phyloP scores from a whole-genome alignment of 2,797 vertebrate genomes.

The Potorous gilbertii region DNA sequence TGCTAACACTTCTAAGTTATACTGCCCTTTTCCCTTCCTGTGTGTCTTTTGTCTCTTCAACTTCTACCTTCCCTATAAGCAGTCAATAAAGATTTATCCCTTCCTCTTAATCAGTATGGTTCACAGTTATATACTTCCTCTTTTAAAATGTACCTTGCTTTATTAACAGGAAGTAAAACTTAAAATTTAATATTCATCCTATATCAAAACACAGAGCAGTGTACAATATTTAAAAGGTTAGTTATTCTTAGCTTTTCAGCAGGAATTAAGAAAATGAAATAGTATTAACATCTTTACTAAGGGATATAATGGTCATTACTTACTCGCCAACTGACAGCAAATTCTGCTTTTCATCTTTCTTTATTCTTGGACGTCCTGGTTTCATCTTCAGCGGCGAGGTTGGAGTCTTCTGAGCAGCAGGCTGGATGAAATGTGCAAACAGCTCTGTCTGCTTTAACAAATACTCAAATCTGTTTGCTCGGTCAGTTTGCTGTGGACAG shows the following conservation, averaged over 20 bases:
- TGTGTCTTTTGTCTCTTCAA: neutral
- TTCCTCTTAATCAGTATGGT: neutral
- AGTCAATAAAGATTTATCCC: neutral
- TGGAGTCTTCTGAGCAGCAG: conserved; percentile 98
- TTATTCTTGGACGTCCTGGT: conserved; percentile 96
- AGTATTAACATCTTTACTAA: neutral
- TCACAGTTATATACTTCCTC: neutral
- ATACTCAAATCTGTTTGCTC: conserved; percentile 99
- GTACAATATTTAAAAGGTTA: neutral
- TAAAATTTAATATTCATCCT: neutral
- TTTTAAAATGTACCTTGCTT: neutral
- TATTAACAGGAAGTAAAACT: neutral
- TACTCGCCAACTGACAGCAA: conserved; percentile 97
- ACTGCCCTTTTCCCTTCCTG: neutral
- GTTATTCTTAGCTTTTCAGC: neutral
- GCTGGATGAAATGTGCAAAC: conserved; percentile 99
- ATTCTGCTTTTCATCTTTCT: conserved; percentile 98
- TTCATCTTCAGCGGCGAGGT: conserved; percentile 99
- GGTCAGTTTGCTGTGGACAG: conserved; percentile 92
- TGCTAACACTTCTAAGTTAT: neutral
- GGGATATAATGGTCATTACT: conserved; percentile 82
- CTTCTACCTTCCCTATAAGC: neutral
- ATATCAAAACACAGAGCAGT: neutral
- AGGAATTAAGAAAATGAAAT: neutral
- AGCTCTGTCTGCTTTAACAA: conserved; percentile 98